Evolutionary conservation across 2,888 invertebrate species (phyloP), one percentile per base, ranked within the genome.

Genomic region (Hyppa rectilinea): DNA sequence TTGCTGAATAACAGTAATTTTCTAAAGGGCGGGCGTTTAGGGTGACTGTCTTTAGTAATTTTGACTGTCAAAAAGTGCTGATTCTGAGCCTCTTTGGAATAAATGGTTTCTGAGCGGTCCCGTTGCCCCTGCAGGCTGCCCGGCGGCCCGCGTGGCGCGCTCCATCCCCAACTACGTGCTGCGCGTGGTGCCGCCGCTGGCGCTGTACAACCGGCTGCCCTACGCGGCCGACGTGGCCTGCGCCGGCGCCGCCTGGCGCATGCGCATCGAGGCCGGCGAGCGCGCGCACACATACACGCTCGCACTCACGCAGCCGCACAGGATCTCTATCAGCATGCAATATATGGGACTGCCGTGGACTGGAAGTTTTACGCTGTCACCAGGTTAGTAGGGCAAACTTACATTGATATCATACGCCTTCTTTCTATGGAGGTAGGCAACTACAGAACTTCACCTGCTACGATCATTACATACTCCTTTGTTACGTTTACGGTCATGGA

Each of bases 181-280:
- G 60, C 96, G 97, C 50, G 95, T 98, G n/a, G 90, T 97, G 58
- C 97, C 98, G 0, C 98, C 98, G 0, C 93, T 98, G 29, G 96
- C 97, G 7, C 93, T 98, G 20, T 97, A 97, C 94, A 98, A 98
- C 91, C 97, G 97, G 38, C 94, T 98, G 50, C 98, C 98, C 0
- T 97, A 97, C 90, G 97, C 97, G 0, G 71, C 83, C 4, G 81
- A 85, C 52, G 76, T 87, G 66, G 29, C 71, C 1, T 83, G 87
- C 56, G 81, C 81, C 0, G 79, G 85, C 2, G 83, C 80, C 0
- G 85, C 79, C 0, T 88, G 92, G 85, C 87, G 94, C 75, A 94
- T 96, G 78, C 96, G 97, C 77, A 95, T 97, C 14, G 97, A 97
- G 88, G 97, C 98, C 0, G 97, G 98, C 2, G 98, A 98, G 84